Conservation (phyloP, 2,888 invertebrate genomes). For the Pachydiplax longipennis region DNA sequence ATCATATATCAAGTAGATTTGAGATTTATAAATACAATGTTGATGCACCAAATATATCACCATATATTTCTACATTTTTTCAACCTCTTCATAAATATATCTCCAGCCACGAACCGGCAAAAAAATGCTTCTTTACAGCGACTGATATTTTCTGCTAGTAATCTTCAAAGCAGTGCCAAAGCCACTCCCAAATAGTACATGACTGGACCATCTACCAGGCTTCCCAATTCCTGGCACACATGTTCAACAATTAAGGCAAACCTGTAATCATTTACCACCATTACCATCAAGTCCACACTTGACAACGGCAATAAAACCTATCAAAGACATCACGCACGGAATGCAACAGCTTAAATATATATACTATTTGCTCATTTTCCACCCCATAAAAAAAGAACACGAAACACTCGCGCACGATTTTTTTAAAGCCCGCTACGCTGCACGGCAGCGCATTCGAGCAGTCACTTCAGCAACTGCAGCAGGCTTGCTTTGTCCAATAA, state of each 20-base stretch:
- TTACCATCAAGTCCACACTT: conserved; percentile 2
- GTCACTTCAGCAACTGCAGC: neutral
- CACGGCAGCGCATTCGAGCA: conserved; percentile 20
- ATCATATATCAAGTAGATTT: neutral
- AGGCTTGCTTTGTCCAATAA: neutral
- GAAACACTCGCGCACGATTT: neutral
- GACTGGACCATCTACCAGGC: neutral
- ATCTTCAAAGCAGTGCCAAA: conserved; percentile 25
- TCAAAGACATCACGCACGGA: conserved; percentile 8
- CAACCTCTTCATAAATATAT: neutral
- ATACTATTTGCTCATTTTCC: neutral
- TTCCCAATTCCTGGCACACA: neutral
- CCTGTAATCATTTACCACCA: neutral
- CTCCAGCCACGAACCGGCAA: neutral
- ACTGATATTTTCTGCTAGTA: neutral
- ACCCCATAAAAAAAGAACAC: conserved; percentile 6
- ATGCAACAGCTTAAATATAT: conserved; percentile 24
- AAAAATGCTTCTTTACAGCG: neutral
- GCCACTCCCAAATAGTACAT: conserved; percentile 1
- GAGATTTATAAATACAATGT: conserved; percentile 2
- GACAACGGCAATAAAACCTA: conserved; percentile 7
- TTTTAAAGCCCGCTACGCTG: conserved; percentile 7
- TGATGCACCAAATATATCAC: neutral
- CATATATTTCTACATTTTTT: neutral
- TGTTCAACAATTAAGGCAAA: conserved; percentile 43